Percentiles rank a stretch among this genome's conserved stretches.
Evolutionary conservation across 2,888 invertebrate species (phyloP).

Genomic region (Meiosimyza platycephala): DNA sequence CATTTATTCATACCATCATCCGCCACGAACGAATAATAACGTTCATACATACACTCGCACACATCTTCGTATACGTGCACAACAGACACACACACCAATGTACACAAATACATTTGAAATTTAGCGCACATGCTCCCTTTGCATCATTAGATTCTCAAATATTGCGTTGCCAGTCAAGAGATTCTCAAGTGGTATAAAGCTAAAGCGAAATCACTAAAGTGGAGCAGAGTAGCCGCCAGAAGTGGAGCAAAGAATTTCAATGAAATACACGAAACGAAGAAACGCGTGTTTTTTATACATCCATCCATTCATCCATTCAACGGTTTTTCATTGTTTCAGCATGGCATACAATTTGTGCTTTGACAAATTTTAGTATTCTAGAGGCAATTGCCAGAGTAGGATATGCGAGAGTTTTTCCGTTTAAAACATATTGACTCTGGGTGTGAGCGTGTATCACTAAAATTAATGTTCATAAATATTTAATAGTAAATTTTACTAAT

Average conservation of each 20-base stretch:
- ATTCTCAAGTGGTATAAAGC: slow-evolving; percentile 5
- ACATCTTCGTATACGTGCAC: slow-evolving; percentile 6
- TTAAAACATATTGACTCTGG: too few relatives aligned
- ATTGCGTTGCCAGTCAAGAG: not conserved
- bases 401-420: not conserved
- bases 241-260: not conserved
- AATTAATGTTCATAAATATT: too few relatives aligned
- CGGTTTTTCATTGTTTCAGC: too few relatives aligned
- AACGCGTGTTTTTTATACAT: not conserved
- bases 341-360: slow-evolving; percentile 9
- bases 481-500: too few relatives aligned
- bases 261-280: not conserved
- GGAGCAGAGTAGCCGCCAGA: not conserved
- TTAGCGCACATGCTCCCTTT: slow-evolving; percentile 44
- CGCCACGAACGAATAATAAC: slow-evolving; percentile 34
- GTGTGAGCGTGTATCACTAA: too few relatives aligned
- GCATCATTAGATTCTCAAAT: slow-evolving; percentile 31
- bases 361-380: slow-evolving; percentile 17
- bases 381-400: not conserved
- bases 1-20: slow-evolving; percentile 33
- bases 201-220: not conserved
- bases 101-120: slow-evolving; percentile 31
- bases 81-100: slow-evolving; percentile 21
- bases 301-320: not conserved
- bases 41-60: slow-evolving; percentile 10